These are phyloP conservation scores for Pseudomyrmex concolor DNA, from an alignment of 1,140 invertebrate genomes.

Conservation along the genomic window DNA sequence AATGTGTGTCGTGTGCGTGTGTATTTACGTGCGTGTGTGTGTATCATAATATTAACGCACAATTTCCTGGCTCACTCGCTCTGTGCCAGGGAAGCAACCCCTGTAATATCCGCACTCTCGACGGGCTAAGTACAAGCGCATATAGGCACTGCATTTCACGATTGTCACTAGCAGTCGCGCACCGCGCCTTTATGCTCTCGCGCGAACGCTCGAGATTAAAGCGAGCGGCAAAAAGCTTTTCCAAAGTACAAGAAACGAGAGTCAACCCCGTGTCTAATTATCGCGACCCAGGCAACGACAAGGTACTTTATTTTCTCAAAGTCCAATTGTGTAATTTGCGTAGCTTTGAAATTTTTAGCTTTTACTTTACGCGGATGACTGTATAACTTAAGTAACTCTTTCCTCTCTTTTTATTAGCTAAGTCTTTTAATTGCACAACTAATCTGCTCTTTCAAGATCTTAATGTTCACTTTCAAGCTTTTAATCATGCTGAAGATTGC, in stretches of 20 bases:
- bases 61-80: conserved; percentile 61
- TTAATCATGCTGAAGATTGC: background rate
- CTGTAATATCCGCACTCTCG: conserved; percentile 68
- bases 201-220: conserved; percentile 29
- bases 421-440: background rate
- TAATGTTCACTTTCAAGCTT: too few species aligned
- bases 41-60: conserved; percentile 64
- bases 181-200: conserved; percentile 9
- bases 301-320: background rate
- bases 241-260: conserved; percentile 13
- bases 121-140: conserved; percentile 61
- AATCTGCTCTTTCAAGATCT: background rate
- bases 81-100: conserved; percentile 18
- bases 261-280: conserved; percentile 1
- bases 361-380: background rate
- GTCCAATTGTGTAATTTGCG: background rate
- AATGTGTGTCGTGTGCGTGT: too few species aligned
- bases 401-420: background rate
- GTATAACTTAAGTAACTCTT: background rate
- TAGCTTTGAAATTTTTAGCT: background rate
- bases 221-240: conserved; percentile 14
- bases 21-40: too few species aligned
- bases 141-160: conserved; percentile 32
- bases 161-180: background rate
- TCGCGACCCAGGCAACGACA: background rate